Conservation (phyloP, 2,888 invertebrate species). For the Rambutsinella grinnellia region DNA sequence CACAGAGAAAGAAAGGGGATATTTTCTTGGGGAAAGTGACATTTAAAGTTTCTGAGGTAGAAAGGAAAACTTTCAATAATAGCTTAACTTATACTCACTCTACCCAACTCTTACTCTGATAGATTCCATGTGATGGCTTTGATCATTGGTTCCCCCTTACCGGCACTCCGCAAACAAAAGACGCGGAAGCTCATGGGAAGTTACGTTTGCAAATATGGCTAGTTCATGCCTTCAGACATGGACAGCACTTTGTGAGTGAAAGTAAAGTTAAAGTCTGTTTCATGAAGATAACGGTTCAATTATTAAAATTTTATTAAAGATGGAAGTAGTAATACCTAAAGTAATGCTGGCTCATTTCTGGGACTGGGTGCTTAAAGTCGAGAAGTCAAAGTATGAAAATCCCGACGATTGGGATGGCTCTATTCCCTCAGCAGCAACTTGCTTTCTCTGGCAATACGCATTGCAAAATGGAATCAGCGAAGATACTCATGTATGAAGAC, state of each 20-base stretch:
- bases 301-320: conserved; percentile 20
- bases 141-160: conserved; percentile 39
- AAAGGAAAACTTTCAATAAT: too few relatives aligned
- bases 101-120: too few relatives aligned
- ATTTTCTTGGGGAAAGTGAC: conserved; percentile 61
- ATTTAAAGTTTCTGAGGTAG: conserved; percentile 38
- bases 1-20: conserved; percentile 43
- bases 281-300: conserved; percentile 11
- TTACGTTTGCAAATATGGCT: conserved; percentile 61
- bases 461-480: conserved; percentile 64
- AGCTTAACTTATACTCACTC: too few relatives aligned
- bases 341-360: conserved; percentile 58
- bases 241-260: conserved; percentile 60
- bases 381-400: conserved; percentile 8
- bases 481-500: conserved; percentile 57
- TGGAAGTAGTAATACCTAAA: conserved; percentile 56
- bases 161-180: conserved; percentile 47
- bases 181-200: conserved; percentile 42
- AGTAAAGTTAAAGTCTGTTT: not conserved
- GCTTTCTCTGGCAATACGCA: conserved; percentile 62
- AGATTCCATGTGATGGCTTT: conserved; percentile 58
- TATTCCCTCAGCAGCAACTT: conserved; percentile 60
- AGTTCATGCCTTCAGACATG: conserved; percentile 62
- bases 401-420: conserved; percentile 57
- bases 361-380: conserved; percentile 56